These are phyloP conservation scores for Nasonia vitripennis DNA, from an alignment of 1,140 invertebrate species.

Conservation along the genomic window DNA sequence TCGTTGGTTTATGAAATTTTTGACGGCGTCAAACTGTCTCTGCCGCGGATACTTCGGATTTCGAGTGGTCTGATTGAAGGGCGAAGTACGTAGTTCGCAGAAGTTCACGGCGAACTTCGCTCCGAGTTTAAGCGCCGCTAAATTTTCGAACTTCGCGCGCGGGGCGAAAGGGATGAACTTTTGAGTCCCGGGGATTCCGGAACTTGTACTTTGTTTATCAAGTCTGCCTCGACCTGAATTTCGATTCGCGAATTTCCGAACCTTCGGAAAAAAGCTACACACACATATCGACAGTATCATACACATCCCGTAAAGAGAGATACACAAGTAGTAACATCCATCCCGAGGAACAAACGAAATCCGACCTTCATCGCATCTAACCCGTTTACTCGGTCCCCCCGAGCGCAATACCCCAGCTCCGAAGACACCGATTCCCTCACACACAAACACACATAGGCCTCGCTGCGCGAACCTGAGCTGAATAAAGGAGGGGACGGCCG, in stretches of 20 bases:
- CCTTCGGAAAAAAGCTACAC: too few species aligned
- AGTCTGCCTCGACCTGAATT: too few species aligned
- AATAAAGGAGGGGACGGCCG: slow-evolving; percentile 22
- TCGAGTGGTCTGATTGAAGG: background rate
- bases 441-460: slow-evolving; percentile 23
- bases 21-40: background rate
- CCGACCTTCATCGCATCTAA: background rate
- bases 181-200: too few species aligned
- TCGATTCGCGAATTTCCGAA: too few species aligned
- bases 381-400: background rate
- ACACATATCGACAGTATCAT: too few species aligned
- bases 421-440: background rate
- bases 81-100: background rate
- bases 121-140: too few species aligned
- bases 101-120: background rate
- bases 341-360: background rate
- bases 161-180: too few species aligned
- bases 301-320: too few species aligned
- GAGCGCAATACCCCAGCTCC: background rate
- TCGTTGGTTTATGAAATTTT: background rate
- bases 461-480: slow-evolving; percentile 36
- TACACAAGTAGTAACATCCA: too few species aligned
- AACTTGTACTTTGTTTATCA: too few species aligned
- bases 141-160: too few species aligned
- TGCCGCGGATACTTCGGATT: background rate